These are phyloP conservation scores for Pteropus alecto DNA, from an alignment of 2,113 vertebrate species.

Conservation along the genomic window DNA sequence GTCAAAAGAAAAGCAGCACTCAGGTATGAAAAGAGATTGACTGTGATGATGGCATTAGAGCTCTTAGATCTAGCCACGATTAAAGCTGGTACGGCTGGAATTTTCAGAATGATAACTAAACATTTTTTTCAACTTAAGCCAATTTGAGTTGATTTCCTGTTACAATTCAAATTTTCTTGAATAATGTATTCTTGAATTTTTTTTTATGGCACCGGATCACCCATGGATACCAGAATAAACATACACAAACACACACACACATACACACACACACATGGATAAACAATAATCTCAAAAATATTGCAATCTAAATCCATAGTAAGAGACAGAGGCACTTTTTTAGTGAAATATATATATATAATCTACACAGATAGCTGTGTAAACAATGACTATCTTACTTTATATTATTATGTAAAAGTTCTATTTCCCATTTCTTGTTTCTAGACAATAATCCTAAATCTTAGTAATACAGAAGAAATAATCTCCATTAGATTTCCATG, in stretches of 20 bases:
- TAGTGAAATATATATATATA: neutral
- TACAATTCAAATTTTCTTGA: neutral
- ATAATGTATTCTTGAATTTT: neutral
- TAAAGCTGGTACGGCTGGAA: neutral
- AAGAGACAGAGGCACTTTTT: neutral
- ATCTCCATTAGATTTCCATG: neutral
- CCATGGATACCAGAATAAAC: neutral
- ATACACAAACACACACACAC: neutral
- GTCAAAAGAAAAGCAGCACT: neutral
- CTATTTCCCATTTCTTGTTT: neutral
- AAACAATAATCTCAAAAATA: conserved; percentile 17
- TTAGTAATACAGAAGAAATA: neutral
- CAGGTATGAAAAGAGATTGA: neutral
- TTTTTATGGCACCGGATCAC: neutral
- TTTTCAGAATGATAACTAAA: neutral
- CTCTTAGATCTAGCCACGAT: neutral
- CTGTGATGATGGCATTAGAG: neutral
- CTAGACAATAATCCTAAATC: neutral
- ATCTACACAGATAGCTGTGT: neutral
- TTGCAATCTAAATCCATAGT: neutral
- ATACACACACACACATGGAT: neutral
- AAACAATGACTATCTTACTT: neutral
- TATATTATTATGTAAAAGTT: neutral
- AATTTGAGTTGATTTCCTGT: conserved; percentile 19
- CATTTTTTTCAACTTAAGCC: neutral